Conservation (phyloP, 2,113 vertebrate genomes). For the Corydoras sp. region DNA sequence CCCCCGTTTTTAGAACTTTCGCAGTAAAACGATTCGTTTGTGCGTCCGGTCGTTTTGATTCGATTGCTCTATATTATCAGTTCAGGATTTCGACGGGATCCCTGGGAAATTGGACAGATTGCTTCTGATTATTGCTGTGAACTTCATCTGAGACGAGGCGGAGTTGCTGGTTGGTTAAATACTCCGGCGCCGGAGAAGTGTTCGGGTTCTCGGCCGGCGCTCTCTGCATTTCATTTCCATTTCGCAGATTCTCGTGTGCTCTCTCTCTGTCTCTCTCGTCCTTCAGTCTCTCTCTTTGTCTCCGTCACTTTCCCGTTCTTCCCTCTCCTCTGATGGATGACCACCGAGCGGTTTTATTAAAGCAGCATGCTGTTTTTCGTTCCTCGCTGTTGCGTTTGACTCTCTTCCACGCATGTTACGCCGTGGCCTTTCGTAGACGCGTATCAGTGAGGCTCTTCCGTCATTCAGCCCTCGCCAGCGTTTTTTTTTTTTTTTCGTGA, state of each 20-base stretch:
- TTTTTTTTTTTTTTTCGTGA: not conserved
- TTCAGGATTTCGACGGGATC: too few species aligned
- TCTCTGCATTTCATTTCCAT: not conserved
- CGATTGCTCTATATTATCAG: too few species aligned
- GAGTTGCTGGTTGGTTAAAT: too few species aligned
- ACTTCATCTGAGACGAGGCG: too few species aligned
- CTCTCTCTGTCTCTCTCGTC: not conserved
- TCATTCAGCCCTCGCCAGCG: not conserved
- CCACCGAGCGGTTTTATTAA: constrained; percentile 5
- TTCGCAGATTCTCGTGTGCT: not conserved
- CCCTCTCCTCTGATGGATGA: constrained; percentile 16
- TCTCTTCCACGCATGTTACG: not conserved
- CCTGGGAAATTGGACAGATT: too few species aligned
- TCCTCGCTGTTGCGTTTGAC: not conserved
- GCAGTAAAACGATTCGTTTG: too few species aligned
- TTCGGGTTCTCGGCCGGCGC: not conserved
- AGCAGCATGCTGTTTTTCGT: not conserved
- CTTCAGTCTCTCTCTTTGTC: not conserved
- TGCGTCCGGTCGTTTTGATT: too few species aligned
- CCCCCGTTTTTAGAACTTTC: too few species aligned
- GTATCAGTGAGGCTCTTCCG: not conserved
- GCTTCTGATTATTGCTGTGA: too few species aligned
- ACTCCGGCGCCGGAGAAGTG: too few species aligned
- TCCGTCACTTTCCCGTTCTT: not conserved
- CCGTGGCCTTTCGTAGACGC: not conserved